These are phyloP conservation scores for Anomalospiza imberbis DNA, from an alignment of 2,797 vertebrate species.

Conservation along the genomic window DNA sequence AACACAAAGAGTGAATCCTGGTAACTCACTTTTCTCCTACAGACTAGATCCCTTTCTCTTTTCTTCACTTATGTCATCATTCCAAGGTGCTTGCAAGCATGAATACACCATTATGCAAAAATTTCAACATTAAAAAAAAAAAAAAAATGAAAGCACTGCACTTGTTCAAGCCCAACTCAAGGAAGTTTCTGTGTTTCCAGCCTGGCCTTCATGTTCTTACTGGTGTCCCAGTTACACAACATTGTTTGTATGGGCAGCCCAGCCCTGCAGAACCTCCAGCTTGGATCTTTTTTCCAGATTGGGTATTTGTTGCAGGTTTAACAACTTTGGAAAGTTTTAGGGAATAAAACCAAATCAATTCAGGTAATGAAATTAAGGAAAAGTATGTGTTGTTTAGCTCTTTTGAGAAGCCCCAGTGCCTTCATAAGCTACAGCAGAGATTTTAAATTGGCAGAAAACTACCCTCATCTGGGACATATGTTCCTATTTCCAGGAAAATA, in stretches of 20 bases:
- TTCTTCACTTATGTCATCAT: background rate
- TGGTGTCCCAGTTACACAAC: background rate
- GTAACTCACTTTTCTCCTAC: background rate
- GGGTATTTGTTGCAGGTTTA: background rate
- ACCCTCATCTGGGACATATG: background rate
- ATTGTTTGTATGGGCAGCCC: background rate
- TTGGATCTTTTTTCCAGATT: background rate
- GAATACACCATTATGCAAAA: background rate
- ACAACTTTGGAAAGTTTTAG: background rate
- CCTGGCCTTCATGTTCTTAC: background rate
- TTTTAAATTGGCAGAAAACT: background rate
- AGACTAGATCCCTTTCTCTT: background rate
- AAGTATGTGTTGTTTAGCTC: background rate
- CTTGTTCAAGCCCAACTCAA: background rate
- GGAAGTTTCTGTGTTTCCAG: background rate
- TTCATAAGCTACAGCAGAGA: background rate
- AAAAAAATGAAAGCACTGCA: background rate
- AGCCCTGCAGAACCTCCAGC: background rate
- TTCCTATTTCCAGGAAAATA: constrained; percentile 1
- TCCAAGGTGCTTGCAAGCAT: background rate
- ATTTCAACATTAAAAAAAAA: background rate
- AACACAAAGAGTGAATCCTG: background rate
- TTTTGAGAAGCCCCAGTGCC: background rate
- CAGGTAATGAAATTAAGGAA: constrained; percentile 8
- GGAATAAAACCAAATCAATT: background rate